phyloP scores from a whole-genome alignment of 2,888 invertebrate species.

The Digitonthophagus gazella region DNA sequence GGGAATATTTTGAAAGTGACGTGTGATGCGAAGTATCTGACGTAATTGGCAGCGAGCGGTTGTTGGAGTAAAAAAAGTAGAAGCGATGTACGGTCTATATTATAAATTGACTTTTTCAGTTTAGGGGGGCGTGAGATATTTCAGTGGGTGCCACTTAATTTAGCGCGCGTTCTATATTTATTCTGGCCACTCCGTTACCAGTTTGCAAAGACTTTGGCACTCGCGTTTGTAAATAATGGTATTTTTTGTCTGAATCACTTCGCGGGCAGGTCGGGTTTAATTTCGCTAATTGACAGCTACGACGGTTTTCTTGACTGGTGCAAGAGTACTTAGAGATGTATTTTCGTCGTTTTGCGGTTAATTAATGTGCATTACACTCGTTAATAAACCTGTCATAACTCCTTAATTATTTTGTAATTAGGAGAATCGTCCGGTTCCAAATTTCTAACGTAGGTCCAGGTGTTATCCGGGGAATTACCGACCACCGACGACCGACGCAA shows the following conservation, averaged over 20 bases:
- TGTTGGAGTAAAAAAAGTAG: not conserved
- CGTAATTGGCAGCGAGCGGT: constrained; percentile 3
- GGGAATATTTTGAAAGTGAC: not conserved
- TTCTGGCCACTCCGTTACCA: constrained; percentile 30
- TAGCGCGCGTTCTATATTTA: constrained; percentile 35
- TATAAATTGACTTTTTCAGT: constrained; percentile 29
- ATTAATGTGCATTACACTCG: too few species aligned
- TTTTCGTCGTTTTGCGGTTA: too few species aligned
- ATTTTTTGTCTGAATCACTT: constrained; percentile 31
- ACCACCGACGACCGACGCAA: too few species aligned
- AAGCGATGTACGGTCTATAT: constrained; percentile 9
- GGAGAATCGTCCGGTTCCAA: too few species aligned
- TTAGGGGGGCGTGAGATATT: constrained; percentile 34
- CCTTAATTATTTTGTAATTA: not conserved
- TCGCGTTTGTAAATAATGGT: constrained; percentile 33
- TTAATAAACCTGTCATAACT: too few species aligned
- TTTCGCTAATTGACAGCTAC: constrained; percentile 11
- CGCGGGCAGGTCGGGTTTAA: constrained; percentile 6
- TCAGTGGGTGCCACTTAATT: constrained; percentile 32
- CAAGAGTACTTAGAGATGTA: too few species aligned
- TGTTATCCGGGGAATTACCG: too few species aligned
- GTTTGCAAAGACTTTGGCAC: constrained; percentile 32
- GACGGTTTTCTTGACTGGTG: not conserved
- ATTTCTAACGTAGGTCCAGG: too few species aligned
- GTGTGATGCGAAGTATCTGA: not conserved